These are phyloP conservation scores for Serripes groenlandicus DNA, from an alignment of 2,888 invertebrate species.

Conservation along the genomic window DNA sequence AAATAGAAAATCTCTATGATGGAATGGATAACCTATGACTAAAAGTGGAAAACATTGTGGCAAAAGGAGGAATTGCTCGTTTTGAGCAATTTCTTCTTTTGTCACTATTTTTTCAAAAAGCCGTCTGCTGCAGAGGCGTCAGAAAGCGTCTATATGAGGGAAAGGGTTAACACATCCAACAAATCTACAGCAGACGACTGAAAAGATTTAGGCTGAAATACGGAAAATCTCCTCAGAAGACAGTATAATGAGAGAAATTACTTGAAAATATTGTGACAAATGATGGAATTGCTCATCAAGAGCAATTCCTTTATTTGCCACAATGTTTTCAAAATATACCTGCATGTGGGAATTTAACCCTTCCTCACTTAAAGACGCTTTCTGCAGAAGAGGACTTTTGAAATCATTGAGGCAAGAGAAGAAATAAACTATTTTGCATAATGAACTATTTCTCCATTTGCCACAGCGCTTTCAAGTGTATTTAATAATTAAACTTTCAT, in stretches of 20 bases:
- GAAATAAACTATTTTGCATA: not conserved
- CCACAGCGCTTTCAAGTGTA: not conserved
- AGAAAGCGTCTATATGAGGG: not conserved
- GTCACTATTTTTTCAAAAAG: not conserved
- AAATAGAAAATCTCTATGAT: too few relatives aligned
- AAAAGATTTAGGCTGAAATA: too few relatives aligned
- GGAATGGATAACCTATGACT: too few relatives aligned
- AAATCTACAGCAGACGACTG: too few relatives aligned
- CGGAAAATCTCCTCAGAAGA: too few relatives aligned
- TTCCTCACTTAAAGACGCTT: not conserved
- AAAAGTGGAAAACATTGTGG: not conserved
- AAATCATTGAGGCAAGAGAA: not conserved
- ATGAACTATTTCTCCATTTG: not conserved
- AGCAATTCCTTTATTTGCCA: not conserved
- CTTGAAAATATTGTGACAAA: not conserved
- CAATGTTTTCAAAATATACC: not conserved
- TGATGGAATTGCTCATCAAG: not conserved
- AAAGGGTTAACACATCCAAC: not conserved
- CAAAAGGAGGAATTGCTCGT: not conserved
- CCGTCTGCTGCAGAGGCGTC: not conserved
- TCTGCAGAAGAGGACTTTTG: not conserved
- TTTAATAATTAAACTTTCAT: too few relatives aligned
- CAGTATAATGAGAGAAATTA: not conserved
- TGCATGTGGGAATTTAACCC: too few relatives aligned
- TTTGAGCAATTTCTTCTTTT: not conserved